Conservation (phyloP, 2,888 invertebrate species). For the Cyrtodaria siliqua region DNA sequence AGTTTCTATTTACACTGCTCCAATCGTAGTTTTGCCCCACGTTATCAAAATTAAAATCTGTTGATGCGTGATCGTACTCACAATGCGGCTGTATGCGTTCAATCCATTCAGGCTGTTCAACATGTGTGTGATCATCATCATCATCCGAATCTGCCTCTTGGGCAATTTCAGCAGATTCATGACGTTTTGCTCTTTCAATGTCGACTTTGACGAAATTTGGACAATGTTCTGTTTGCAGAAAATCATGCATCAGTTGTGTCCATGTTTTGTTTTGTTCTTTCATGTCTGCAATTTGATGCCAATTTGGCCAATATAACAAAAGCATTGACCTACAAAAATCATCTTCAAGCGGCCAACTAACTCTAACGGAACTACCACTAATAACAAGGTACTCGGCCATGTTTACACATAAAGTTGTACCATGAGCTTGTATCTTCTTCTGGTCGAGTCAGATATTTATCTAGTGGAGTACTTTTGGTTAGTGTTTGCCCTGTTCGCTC, state of each 20-base stretch:
- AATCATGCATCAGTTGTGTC: constrained; percentile 41
- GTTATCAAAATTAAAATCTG: constrained; percentile 62
- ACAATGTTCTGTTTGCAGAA: constrained; percentile 35
- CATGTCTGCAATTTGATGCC: constrained; percentile 54
- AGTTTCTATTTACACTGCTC: background rate
- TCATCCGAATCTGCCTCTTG: background rate
- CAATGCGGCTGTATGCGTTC: constrained; percentile 46
- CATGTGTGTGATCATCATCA: background rate
- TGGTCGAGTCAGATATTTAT: constrained; percentile 8
- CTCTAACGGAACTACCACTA: constrained; percentile 21
- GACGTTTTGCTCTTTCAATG: constrained; percentile 35
- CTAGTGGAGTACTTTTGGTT: too few relatives aligned
- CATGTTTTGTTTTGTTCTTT: constrained; percentile 45
- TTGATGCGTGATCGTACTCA: constrained; percentile 7
- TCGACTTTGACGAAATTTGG: too few relatives aligned
- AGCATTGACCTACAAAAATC: constrained; percentile 50
- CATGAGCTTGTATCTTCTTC: background rate
- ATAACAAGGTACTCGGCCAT: constrained; percentile 52
- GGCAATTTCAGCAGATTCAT: background rate
- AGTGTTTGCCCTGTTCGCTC: constrained; percentile 29
- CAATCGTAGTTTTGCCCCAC: constrained; percentile 56
- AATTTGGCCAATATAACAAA: constrained; percentile 60
- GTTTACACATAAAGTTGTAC: constrained; percentile 3
- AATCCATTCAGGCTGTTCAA: constrained; percentile 61
- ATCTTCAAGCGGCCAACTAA: constrained; percentile 54